Evolutionary conservation across 2,888 invertebrate species (phyloP).

Genomic region (Acanthopleura granulata): DNA sequence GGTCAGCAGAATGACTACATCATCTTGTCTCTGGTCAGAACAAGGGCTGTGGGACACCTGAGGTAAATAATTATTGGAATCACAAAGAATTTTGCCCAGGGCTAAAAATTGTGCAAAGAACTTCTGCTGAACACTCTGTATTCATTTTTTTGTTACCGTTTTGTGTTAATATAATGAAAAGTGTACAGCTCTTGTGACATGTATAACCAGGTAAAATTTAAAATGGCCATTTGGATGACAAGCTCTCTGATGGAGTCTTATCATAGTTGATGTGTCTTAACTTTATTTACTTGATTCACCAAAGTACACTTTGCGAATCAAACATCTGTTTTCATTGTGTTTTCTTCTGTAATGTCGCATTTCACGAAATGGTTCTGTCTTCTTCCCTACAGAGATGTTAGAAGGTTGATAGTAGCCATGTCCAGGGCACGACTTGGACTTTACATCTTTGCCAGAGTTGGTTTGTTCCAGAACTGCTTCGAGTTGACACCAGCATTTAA

Average conservation of each 20-base stretch:
- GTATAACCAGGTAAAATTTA: too few relatives aligned
- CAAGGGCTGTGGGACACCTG: conserved; percentile 97
- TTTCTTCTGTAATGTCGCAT: too few relatives aligned
- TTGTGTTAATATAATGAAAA: too few relatives aligned
- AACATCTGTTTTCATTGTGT: neutral
- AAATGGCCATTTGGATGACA: neutral
- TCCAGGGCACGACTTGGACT: conserved; percentile 96
- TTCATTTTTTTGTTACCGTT: too few relatives aligned
- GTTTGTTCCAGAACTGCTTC: conserved; percentile 95
- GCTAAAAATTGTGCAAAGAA: too few relatives aligned
- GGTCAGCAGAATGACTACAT: conserved; percentile 99
- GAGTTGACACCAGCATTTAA: conserved; percentile 94
- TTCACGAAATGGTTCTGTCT: too few relatives aligned
- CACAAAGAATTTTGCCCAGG: conserved; percentile 6
- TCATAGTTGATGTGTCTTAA: neutral
- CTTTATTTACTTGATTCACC: neutral
- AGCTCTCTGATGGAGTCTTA: neutral
- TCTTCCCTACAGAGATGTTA: conserved; percentile 78
- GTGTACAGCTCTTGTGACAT: too few relatives aligned
- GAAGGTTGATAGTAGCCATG: conserved; percentile 97
- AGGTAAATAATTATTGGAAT: conserved; percentile 70
- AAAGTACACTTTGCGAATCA: neutral
- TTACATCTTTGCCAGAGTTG: conserved; percentile 93
- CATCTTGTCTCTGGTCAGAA: conserved; percentile 93
- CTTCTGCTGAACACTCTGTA: too few relatives aligned